Conservation (phyloP, 2,113 vertebrate genomes). For the Sinocyclocheilus grahami region DNA sequence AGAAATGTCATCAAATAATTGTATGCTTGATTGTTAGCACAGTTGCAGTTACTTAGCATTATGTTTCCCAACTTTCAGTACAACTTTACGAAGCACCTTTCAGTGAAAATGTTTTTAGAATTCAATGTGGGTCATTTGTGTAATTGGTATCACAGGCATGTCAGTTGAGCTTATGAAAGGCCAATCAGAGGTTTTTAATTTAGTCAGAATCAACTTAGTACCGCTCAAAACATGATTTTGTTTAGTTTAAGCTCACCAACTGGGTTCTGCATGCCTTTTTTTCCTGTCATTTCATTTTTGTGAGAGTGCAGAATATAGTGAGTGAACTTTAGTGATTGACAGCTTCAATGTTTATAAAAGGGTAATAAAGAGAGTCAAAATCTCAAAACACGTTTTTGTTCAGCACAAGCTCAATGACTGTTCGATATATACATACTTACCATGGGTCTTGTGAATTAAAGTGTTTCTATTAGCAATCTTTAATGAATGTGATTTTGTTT, state of each 20-base stretch:
- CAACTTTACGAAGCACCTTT: neutral
- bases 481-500: slow-evolving; percentile 24
- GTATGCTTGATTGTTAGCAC: neutral
- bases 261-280: no score
- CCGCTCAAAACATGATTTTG: no score
- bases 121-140: neutral
- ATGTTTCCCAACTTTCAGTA: neutral
- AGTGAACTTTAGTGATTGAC: neutral
- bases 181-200: neutral
- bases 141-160: neutral
- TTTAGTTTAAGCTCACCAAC: no score
- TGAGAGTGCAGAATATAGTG: no score
- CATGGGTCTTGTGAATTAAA: neutral
- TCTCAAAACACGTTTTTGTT: neutral
- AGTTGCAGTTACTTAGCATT: neutral
- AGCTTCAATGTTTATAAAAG: neutral
- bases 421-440: neutral
- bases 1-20: neutral
- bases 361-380: neutral
- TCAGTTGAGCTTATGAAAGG: neutral
- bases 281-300: no score
- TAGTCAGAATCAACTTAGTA: neutral
- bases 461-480: neutral
- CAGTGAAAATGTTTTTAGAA: neutral
- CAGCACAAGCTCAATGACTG: neutral